Percentiles rank a stretch among this genome's conserved stretches.
These are phyloP conservation scores for Hemithea aestivaria DNA, from an alignment of 2,888 invertebrate genomes.

Conservation along the genomic window DNA sequence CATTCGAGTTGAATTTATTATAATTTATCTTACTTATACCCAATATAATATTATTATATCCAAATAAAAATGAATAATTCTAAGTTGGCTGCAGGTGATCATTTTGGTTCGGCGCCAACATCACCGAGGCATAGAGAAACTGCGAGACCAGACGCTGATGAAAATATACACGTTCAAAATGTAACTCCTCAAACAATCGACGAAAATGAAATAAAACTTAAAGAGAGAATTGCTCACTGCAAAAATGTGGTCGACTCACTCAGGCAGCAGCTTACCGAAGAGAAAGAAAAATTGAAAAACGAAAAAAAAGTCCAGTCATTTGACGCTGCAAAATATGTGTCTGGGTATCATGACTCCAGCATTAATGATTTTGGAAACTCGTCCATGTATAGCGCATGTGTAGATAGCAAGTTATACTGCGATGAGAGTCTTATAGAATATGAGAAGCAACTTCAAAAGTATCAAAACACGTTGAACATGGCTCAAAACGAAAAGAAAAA, in stretches of 20 bases:
- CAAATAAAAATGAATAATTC: no score
- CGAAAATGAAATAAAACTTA: slow-evolving; percentile 55
- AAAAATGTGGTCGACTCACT: slow-evolving; percentile 60
- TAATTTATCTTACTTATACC: no score
- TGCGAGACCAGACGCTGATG: slow-evolving; percentile 1
- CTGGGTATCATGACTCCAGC: slow-evolving; percentile 5
- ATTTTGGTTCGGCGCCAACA: slow-evolving; percentile 18
- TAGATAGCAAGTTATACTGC: slow-evolving; percentile 55
- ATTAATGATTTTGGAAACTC: slow-evolving; percentile 12
- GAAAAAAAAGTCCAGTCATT: slow-evolving; percentile 32
- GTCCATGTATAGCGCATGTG: slow-evolving; percentile 43
- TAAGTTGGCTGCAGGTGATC: slow-evolving; percentile 51
- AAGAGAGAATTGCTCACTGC: slow-evolving; percentile 62
- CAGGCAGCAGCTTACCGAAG: slow-evolving; percentile 59
- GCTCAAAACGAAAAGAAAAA: slow-evolving; percentile 71
- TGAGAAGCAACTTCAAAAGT: slow-evolving; percentile 67
- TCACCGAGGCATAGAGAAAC: slow-evolving; percentile 28
- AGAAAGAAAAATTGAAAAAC: slow-evolving; percentile 55
- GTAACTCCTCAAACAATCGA: slow-evolving; percentile 44
- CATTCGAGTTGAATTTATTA: no score
- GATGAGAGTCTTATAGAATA: slow-evolving; percentile 66
- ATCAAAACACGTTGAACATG: slow-evolving; percentile 65
- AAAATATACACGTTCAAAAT: slow-evolving; percentile 14
- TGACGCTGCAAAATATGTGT: slow-evolving; percentile 4
- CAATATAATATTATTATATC: slow-evolving; percentile 27